Evolutionary conservation across 2,888 invertebrate genomes (phyloP).

Genomic region (Nephrocerus scutellatus): DNA sequence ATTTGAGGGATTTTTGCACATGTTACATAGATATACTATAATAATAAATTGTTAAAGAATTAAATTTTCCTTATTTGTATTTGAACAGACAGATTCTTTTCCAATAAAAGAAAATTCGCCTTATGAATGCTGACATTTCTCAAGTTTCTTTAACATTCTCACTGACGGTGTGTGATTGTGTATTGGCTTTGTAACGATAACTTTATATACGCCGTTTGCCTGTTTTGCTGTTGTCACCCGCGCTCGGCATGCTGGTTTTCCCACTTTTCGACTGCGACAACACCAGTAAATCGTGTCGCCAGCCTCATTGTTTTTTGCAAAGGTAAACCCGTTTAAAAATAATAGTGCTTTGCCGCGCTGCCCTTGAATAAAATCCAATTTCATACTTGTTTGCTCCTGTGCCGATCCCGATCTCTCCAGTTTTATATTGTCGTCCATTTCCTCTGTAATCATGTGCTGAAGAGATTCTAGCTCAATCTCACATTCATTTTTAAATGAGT

Average conservation of each 20-base stretch:
- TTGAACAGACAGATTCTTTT: no score
- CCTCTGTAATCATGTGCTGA: not conserved
- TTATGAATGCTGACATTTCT: no score
- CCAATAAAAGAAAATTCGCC: no score
- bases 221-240: conserved; percentile 37
- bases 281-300: conserved; percentile 44
- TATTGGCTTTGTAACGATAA: conserved; percentile 37
- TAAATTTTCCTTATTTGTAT: no score
- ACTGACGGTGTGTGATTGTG: conserved; percentile 43
- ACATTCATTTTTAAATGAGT: no score
- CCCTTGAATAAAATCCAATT: conserved; percentile 38
- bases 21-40: no score
- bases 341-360: conserved; percentile 42
- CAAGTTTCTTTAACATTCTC: conserved; percentile 30
- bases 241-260: conserved; percentile 37
- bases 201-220: conserved; percentile 35
- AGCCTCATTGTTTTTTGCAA: conserved; percentile 40
- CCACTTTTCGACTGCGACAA: conserved; percentile 39
- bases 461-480: no score
- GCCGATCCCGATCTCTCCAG: not conserved
- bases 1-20: no score
- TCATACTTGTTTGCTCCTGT: conserved; percentile 17
- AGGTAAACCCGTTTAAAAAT: conserved; percentile 39
- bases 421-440: conserved; percentile 2
- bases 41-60: no score